Evolutionary conservation across 2,113 vertebrate species (phyloP).

Genomic region (Passer domesticus): DNA sequence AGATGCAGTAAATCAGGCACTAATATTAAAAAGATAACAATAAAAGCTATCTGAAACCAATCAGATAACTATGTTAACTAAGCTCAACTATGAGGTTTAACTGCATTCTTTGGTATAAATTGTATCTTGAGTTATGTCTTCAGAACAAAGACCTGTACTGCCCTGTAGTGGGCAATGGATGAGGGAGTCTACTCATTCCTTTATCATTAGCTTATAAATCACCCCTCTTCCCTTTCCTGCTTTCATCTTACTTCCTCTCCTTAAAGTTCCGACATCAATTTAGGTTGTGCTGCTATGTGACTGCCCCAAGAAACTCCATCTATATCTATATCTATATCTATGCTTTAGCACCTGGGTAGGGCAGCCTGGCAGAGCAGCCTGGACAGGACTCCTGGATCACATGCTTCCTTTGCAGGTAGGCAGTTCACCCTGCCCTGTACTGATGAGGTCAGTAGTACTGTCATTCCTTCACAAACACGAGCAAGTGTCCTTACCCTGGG

Average conservation of each 20-base stretch:
- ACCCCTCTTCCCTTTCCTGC: slow-evolving; percentile 6
- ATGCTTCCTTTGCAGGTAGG: accelerated
- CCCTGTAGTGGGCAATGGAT: neutral
- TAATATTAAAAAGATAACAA: neutral
- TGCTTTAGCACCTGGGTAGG: neutral
- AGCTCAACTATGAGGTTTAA: neutral
- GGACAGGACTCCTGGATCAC: accelerated
- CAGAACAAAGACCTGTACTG: neutral
- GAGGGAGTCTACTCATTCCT: neutral
- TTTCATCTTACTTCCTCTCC: slow-evolving; percentile 18
- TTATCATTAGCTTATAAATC: slow-evolving; percentile 40
- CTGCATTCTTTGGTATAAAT: slow-evolving; percentile 1
- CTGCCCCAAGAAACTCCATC: neutral
- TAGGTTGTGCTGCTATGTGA: neutral
- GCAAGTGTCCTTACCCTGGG: accelerated
- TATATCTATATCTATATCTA: neutral
- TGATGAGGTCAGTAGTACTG: neutral
- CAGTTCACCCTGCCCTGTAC: neutral
- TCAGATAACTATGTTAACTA: neutral
- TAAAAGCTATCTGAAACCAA: neutral
- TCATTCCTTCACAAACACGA: neutral
- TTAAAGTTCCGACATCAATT: neutral
- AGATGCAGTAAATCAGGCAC: neutral
- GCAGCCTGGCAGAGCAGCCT: neutral
- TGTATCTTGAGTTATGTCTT: neutral